Evolutionary conservation across 2,113 vertebrate species (phyloP).

Genomic region (Ophthalmolycus amberensis): DNA sequence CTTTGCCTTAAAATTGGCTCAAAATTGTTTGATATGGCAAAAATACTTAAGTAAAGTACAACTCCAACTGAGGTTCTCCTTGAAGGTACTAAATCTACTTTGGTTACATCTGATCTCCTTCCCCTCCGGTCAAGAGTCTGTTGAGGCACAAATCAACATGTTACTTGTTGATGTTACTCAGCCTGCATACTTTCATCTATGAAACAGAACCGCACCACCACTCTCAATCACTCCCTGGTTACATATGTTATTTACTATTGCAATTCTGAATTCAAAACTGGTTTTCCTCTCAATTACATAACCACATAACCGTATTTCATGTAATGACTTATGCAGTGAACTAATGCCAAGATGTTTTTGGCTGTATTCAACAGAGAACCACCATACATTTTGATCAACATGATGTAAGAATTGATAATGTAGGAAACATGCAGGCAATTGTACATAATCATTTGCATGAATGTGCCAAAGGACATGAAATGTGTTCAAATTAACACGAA

Average conservation of each 20-base stretch:
- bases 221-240: too few species aligned
- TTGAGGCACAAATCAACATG: not conserved
- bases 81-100: not conserved
- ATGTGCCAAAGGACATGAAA: not conserved
- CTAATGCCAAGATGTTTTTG: not conserved
- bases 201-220: not conserved
- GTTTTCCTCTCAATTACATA: too few species aligned
- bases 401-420: too few species aligned
- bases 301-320: not conserved
- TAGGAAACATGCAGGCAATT: not conserved
- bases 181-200: not conserved
- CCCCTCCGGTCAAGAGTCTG: not conserved
- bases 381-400: not conserved
- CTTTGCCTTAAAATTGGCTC: not conserved
- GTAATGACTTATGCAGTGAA: not conserved
- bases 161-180: not conserved
- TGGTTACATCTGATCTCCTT: not conserved
- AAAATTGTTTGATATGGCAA: not conserved
- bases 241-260: too few species aligned
- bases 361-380: not conserved
- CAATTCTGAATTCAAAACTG: too few species aligned
- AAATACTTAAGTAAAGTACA: not conserved
- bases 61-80: not conserved
- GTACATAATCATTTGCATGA: not conserved
- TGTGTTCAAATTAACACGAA: too few species aligned